Evolutionary conservation across 2,888 invertebrate genomes (phyloP), one percentile per base, ranked within the genome.

Genomic region (Caradrina kadenii): DNA sequence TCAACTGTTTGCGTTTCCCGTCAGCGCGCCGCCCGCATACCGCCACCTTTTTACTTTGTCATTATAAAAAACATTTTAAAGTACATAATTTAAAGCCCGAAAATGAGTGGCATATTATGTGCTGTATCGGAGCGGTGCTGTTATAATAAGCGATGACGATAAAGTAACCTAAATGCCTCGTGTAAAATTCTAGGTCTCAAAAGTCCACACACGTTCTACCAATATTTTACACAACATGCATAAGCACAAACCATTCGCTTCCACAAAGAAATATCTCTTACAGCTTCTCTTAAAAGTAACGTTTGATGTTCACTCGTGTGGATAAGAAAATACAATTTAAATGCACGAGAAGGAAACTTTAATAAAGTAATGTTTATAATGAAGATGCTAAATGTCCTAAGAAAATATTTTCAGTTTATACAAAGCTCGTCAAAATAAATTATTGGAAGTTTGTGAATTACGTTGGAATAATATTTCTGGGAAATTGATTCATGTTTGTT

Each of bases 251-350:
- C 60, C 60, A 31, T 64, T 64, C 22, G n/a, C 52, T 63, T n/a
- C 42, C 7, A 26, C 26, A 60, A 76, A 71, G 52, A 68, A 64
- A 77, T 63, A 65, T 68, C 45, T 59, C 35, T 48, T 21, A 62
- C 50, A 2, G 10, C 15, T 65, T 55, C 49, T 19, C 49, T 63
- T 55, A 53, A 58, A 74, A 54, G 26, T 71, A 15, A 54, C 62
- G 22, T 63, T 69, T 64, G 62, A 73, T 65, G 61, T 64, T 62
- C 68, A 55, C 42, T 69, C 68, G 73, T 69, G 73, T 53, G n/a
- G 11, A 55, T 13, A 55, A 17, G 52, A 68, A 77, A 72, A 76
- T 21, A 80, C 84, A 84, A 76, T 87, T 87, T 86, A 84, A 82
- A 79, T 76, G 76, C 79, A 80, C 71, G 73, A 73, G 60, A 13